A percentile compares a stretch with the other conserved stretches of the same genome.
These are phyloP conservation scores for Pteronotus mesoamericanus DNA, from an alignment of 2,797 vertebrate genomes.

Conservation along the genomic window DNA sequence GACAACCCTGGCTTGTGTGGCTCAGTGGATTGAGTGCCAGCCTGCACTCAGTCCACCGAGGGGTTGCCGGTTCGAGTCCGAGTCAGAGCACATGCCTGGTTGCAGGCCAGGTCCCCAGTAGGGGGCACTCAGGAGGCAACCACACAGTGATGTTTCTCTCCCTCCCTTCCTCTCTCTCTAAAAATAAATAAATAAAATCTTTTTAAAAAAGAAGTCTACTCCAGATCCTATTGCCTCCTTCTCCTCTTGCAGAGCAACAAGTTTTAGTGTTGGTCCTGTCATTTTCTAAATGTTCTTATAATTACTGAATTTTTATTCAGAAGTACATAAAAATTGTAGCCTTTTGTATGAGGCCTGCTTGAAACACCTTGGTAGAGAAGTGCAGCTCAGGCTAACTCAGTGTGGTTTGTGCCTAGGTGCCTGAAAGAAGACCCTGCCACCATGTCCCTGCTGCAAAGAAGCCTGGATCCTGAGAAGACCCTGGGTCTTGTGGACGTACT, in stretches of 20 bases:
- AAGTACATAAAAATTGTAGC: background rate
- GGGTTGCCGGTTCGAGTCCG: too few relatives aligned
- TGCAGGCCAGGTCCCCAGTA: too few relatives aligned
- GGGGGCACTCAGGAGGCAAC: too few relatives aligned
- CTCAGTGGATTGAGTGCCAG: too few relatives aligned
- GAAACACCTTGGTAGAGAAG: background rate
- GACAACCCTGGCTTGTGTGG: too few relatives aligned
- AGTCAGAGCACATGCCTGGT: too few relatives aligned
- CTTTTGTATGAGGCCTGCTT: background rate
- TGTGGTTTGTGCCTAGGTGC: slow-evolving; percentile 86
- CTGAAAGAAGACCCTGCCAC: slow-evolving; percentile 99
- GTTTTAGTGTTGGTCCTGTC: background rate
- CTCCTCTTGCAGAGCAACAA: background rate
- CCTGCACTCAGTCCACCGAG: too few relatives aligned
- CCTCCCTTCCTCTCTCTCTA: too few relatives aligned
- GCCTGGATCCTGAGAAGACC: slow-evolving; percentile 97
- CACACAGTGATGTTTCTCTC: too few relatives aligned
- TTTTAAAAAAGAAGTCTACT: too few relatives aligned
- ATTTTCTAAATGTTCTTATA: background rate
- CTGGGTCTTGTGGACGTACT: slow-evolving; percentile 96
- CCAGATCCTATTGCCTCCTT: background rate
- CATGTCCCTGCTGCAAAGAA: slow-evolving; percentile 97
- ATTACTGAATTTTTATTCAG: background rate
- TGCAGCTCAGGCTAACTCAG: background rate
- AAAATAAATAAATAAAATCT: too few relatives aligned